Evolutionary conservation across 1,140 invertebrate species (phyloP).

Genomic region (Cardiocondyla obscurior): DNA sequence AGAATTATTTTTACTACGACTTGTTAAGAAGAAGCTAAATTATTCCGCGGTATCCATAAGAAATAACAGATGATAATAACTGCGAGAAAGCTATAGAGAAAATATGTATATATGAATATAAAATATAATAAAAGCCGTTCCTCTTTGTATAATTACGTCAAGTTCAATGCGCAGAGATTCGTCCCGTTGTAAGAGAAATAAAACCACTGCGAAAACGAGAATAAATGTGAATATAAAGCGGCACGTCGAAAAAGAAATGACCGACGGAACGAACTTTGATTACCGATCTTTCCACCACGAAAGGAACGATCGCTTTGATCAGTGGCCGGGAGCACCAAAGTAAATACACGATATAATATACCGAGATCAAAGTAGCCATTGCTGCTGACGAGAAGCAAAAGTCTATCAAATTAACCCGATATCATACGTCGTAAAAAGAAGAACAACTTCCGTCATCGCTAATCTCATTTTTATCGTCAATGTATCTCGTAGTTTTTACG

Average conservation of each 20-base stretch:
- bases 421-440: not conserved
- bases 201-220: slow-evolving; percentile 5
- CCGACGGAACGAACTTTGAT: slow-evolving; percentile 45
- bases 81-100: not conserved
- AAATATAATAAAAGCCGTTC: not conserved
- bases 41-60: not conserved
- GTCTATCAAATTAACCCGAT: slow-evolving; percentile 38
- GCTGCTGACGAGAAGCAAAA: slow-evolving; percentile 38
- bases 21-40: not conserved
- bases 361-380: slow-evolving; percentile 39
- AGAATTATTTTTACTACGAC: no score
- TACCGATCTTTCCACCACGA: slow-evolving; percentile 46
- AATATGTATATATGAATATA: not conserved
- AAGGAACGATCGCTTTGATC: slow-evolving; percentile 50
- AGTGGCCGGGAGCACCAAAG: slow-evolving; percentile 50
- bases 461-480: no score
- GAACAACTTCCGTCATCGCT: not conserved
- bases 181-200: not conserved
- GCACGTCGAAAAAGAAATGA: slow-evolving; percentile 39
- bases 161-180: not conserved
- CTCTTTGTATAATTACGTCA: not conserved
- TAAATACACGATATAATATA: slow-evolving; percentile 48
- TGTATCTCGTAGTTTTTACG: not conserved
- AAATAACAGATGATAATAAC: not conserved
- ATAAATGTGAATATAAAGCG: slow-evolving; percentile 36